phyloP scores from a whole-genome alignment of 2,888 invertebrate species.

The Cryptosula pallasiana region DNA sequence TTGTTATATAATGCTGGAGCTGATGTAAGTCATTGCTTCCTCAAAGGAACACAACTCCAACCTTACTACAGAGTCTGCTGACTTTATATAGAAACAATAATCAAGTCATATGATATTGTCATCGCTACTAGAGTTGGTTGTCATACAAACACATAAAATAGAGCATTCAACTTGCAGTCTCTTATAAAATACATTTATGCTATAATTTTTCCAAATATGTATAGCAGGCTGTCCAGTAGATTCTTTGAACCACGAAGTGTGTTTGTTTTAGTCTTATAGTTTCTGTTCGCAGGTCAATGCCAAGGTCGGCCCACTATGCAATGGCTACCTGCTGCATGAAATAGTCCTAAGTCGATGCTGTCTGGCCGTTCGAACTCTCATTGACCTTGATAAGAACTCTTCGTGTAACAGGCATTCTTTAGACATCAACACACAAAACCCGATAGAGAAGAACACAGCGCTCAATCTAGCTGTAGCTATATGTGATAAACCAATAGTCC shows the following conservation, averaged over 20 bases:
- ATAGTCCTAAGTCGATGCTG: neutral
- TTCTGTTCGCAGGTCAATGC: neutral
- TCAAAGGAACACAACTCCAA: no score
- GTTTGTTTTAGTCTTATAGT: neutral
- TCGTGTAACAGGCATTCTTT: neutral
- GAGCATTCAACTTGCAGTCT: no score
- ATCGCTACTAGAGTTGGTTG: no score
- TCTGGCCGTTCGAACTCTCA: neutral
- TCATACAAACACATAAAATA: no score
- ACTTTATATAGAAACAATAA: no score
- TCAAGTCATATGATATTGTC: no score
- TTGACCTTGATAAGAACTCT: neutral
- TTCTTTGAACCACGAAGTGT: no score
- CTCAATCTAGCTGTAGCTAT: neutral
- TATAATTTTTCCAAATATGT: no score
- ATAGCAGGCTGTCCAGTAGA: no score
- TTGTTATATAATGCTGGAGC: neutral
- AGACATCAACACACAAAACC: neutral
- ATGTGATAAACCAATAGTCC: neutral
- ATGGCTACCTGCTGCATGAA: conserved; percentile 3
- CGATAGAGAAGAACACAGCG: conserved; percentile 15
- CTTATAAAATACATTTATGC: no score
- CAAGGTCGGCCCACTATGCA: neutral
- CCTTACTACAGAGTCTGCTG: no score
- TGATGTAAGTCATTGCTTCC: conserved; percentile 19